Base-by-base conservation (phyloP, 2,888 invertebrate species). In the Cyaniris semiargus region DNA sequence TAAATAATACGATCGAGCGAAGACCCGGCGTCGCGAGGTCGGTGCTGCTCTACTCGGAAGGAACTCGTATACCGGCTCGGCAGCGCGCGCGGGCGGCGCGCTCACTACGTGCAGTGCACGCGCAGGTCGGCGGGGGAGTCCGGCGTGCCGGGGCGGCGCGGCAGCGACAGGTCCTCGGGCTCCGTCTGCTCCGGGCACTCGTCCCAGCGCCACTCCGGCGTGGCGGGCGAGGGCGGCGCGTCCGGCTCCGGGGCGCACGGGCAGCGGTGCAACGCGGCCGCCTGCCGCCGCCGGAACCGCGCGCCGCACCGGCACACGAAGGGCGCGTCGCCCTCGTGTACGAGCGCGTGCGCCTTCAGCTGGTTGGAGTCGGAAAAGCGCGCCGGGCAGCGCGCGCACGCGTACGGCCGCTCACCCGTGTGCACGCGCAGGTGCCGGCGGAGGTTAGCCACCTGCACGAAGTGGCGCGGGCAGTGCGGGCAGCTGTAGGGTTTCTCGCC, bases 401-500 rank as follows among this genome's bases (percentile, higher is more conserved):
- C 96, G 89, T 98, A 98, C 0, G 98, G 98, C 23, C 97, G 95
- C 89, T 98, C 98, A 2, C 98, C 98, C 0, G 98, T 98, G 89
- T 98, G 98, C 0, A 98, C 98, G 76, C 98, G 95, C 66, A 98
- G 93, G 85, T 98, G 98, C 10, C 98, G 96, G 7, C 98, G 94
- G 58, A 98, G 94, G 88, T 98, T 98, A 18, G 98, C 98, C 60
- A 98, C 98, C 90, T 98, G 98, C 58, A 98, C 98, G 89, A 98
- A 98, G 86, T 98, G 97, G 2, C 98, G 95, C 81, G 98, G 98
- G 91, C 98, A 98, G 88, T 97, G 97, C 76, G 96, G 96, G 90
- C 98, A 98, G 85, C 97, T 97, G 90, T 98, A 98, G 0, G 98
- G 98, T 84, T 98, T 97, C 88, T 98, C 98, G 0, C 98, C 98